Conservation (phyloP, 2,888 invertebrate species). For the Phoenoteleia sp. region DNA sequence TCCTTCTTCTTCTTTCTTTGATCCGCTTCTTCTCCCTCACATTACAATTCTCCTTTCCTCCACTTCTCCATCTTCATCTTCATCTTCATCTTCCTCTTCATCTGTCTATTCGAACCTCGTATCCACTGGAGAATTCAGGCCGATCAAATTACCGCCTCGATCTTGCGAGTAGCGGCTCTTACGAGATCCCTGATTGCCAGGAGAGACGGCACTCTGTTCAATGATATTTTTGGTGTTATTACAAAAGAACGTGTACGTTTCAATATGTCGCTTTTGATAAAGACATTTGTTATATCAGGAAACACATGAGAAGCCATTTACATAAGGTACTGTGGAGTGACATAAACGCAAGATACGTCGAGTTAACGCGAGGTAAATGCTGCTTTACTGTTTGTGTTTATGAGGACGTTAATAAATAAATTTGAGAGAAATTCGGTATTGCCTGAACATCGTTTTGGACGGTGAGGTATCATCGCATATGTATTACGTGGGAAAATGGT, state of each 20-base stretch:
- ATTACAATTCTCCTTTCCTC: slow-evolving; percentile 86
- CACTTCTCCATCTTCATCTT: slow-evolving; percentile 88
- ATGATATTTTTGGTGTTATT: slow-evolving; percentile 50
- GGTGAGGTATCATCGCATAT: slow-evolving; percentile 3
- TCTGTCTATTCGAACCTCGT: slow-evolving; percentile 66
- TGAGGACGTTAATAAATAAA: slow-evolving; percentile 30
- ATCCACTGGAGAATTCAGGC: slow-evolving; percentile 73
- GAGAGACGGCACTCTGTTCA: slow-evolving; percentile 31
- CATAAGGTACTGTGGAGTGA: slow-evolving; percentile 27
- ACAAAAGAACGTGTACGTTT: slow-evolving; percentile 29
- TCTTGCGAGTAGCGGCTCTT: slow-evolving; percentile 33
- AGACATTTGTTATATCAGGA: slow-evolving; percentile 46
- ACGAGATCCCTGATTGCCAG: slow-evolving; percentile 33
- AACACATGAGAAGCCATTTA: slow-evolving; percentile 31
- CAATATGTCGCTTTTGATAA: slow-evolving; percentile 39
- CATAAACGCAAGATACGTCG: neutral
- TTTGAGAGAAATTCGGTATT: slow-evolving; percentile 20
- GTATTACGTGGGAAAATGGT: slow-evolving; percentile 31
- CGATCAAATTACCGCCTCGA: slow-evolving; percentile 74
- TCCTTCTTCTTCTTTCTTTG: slow-evolving; percentile 45
- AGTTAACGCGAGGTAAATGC: neutral
- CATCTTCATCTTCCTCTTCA: slow-evolving; percentile 21
- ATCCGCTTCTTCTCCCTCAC: slow-evolving; percentile 48
- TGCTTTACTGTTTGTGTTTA: slow-evolving; percentile 39
- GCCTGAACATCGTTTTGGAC: neutral